These are phyloP conservation scores for Orthosia incerta DNA, from an alignment of 2,888 invertebrate genomes.

Conservation along the genomic window DNA sequence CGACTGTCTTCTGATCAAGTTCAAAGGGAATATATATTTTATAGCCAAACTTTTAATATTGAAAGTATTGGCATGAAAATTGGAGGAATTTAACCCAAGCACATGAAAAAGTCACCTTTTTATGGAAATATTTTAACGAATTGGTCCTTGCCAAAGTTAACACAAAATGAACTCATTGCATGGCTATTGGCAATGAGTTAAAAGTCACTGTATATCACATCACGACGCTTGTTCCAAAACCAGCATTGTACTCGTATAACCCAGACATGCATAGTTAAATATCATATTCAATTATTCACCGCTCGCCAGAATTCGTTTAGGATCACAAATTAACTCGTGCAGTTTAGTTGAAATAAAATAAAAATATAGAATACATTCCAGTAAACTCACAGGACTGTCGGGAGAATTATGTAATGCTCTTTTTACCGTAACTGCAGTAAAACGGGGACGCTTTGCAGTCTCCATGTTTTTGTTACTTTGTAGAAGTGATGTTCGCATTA, in stretches of 20 bases:
- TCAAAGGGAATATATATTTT: too few species aligned
- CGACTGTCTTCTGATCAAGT: too few species aligned
- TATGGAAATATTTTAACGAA: too few species aligned
- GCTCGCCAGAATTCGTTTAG: neutral
- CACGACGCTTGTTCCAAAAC: neutral
- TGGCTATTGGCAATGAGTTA: neutral
- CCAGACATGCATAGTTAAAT: neutral
- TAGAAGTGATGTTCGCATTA: neutral
- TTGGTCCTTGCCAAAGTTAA: too few species aligned
- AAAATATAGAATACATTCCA: neutral
- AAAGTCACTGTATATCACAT: neutral
- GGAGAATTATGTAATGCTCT: conserved; percentile 22
- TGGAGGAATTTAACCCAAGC: too few species aligned
- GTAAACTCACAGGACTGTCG: neutral
- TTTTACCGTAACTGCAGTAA: conserved; percentile 19
- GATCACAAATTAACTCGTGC: neutral
- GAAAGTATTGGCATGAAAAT: too few species aligned
- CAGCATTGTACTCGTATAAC: neutral
- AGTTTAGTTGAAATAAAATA: conserved; percentile 10
- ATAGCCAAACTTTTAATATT: too few species aligned
- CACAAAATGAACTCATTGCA: too few species aligned
- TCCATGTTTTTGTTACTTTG: conserved; percentile 6
- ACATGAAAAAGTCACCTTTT: too few species aligned
- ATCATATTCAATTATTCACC: neutral
- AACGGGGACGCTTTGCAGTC: neutral